Conservation (phyloP, 1,140 invertebrate genomes). For the Latrodectus geometricus region DNA sequence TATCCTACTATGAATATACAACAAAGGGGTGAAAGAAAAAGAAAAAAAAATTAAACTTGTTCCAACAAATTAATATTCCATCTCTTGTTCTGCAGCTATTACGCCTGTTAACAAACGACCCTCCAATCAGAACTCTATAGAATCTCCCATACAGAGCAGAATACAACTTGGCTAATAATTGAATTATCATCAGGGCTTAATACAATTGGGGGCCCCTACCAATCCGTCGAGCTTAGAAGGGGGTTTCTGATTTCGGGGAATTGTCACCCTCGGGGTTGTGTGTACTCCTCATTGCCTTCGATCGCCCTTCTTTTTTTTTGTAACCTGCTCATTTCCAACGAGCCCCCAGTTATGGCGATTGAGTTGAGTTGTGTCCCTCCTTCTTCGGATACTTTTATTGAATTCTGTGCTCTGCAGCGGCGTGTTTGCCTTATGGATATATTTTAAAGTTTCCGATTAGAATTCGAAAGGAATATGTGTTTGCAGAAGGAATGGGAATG, state of each 20-base stretch:
- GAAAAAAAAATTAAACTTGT: neutral
- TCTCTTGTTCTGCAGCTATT: neutral
- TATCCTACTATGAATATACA: too few species aligned
- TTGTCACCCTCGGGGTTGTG: neutral
- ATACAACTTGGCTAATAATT: constrained; percentile 28
- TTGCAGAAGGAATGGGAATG: constrained; percentile 17
- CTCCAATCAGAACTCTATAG: neutral
- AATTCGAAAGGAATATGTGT: constrained; percentile 42
- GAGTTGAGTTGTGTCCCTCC: constrained; percentile 20
- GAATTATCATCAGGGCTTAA: constrained; percentile 29
- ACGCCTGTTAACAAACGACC: neutral
- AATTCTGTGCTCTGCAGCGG: neutral
- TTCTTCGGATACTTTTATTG: constrained; percentile 11
- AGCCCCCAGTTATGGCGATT: constrained; percentile 11
- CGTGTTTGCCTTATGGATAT: constrained; percentile 25
- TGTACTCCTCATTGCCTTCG: constrained; percentile 34
- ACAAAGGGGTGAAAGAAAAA: too few species aligned
- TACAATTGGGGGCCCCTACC: constrained; percentile 16
- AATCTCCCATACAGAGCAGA: neutral
- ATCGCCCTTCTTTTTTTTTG: constrained; percentile 11
- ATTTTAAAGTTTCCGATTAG: constrained; percentile 43
- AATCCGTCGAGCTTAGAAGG: neutral
- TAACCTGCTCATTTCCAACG: neutral
- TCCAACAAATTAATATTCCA: neutral
- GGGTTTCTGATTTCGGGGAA: constrained; percentile 16